Base-by-base conservation (phyloP, 2,113 vertebrate genomes). In the Entomyzon cyanotis region DNA sequence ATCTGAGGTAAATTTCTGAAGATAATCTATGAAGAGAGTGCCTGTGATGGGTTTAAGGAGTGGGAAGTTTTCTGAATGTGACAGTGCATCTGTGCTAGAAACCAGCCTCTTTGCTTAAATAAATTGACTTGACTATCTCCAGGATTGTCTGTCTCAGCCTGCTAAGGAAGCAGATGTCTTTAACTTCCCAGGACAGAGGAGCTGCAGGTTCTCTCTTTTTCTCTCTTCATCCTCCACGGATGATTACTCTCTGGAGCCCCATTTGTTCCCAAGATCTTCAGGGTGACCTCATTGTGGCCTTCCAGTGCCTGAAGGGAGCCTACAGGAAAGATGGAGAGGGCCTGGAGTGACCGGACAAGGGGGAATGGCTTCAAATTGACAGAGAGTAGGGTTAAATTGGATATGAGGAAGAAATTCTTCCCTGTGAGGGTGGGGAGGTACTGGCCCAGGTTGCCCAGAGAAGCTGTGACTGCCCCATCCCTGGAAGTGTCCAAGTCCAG, bases 191-290 rank as follows among this genome's bases (percentile, higher is more conserved):
- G n/a, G 14, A 41, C n/a, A 71, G 28, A 37, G 35, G 27, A 76
- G 77, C 63, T 63, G 21, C 67, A 71, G 16, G 15, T 65, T 63
- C 35, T 69, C 20, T 62, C 42, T 56, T 12, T n/a, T 25, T 24
- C 20, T 35, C 30, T 69, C 24, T 42, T 49, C 35, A 14, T 65
- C 22, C 7, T 80, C 14, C 35, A n/a, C 19, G 22, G 44, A 39
- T 81, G 47, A 52, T 59, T 59, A 13, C 31, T 69, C 27, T 58
- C n/a, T 56, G 58, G 16, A 65, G 3, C 22, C 28, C 10, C 4
- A 0, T 39, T 90, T n/a, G 27, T 62, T 56, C 56, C 55, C 0
- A 0, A 11, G n/a, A 27, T 46, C 11, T 37, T 46, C 11, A 5
- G 39, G 18, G 39, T 73, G 22, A 46, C 13, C 39, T 63, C 25